Evolutionary conservation across 2,888 invertebrate species (phyloP), one percentile per base, ranked within the genome.

Genomic region (Hololepta plana): DNA sequence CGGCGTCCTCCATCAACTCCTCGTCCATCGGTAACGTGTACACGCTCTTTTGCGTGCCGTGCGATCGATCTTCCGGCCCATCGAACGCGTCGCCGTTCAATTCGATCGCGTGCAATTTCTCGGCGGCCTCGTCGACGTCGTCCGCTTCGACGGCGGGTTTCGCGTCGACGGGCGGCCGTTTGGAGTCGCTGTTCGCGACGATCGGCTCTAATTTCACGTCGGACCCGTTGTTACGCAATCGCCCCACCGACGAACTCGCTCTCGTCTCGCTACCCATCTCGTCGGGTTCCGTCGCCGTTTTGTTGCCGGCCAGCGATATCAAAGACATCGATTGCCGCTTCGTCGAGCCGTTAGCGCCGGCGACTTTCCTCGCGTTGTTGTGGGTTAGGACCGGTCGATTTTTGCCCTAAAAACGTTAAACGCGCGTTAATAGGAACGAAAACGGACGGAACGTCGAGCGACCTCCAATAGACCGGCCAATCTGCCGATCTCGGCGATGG

Each of bases 401-500:
- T 32, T 36, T 40, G 25, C 28, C 31, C 41, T 41, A 20, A 20
- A 35, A 36, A 27, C 24, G 4, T 20, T 2, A 24, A 13, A 4
- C 12, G 13, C 9, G 15, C 19, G 3, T 12, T 3, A 17, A n/a
- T 17, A 17, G 17, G n/a, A n/a, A n/a, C n/a, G n/a, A n/a, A n/a
- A n/a, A n/a, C n/a, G n/a, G n/a, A 10, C 6, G 23, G 43, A 44
- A 26, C 42, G 47, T 33, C 49, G 46, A 37, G 35, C 49, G 41
- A 69, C 70, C 54, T 71, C 70, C 36, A 67, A 53, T 23, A 70
- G 55, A 35, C 60, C 59, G 28, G 67, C 65, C 2, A 73, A 47
- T 36, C 60, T 62, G 35, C 67, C 66, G 27, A 72, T 62, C 45
- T 72, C 72, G 6, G 46, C 57, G 26, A 68, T 55, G 3, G 71